These are phyloP conservation scores for Sphyrna mokarran DNA, from an alignment of 2,113 vertebrate genomes.

Conservation along the genomic window DNA sequence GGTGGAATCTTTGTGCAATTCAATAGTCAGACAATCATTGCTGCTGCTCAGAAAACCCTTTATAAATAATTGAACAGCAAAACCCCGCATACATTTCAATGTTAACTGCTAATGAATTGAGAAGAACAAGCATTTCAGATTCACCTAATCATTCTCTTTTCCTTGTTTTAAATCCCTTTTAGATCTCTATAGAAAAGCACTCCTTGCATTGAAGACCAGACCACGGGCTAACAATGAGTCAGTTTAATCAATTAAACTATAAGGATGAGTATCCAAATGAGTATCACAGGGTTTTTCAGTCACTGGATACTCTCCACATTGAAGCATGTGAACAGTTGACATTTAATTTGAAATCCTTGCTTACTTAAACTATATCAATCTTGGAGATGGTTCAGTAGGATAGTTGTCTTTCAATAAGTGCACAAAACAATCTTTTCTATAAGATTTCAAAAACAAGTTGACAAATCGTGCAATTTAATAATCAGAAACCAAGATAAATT, in stretches of 20 bases:
- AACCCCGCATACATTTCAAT: no score
- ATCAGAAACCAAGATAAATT: not conserved
- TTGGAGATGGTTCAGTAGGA: not conserved
- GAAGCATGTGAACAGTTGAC: not conserved
- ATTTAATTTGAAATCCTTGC: not conserved
- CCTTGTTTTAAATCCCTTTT: not conserved
- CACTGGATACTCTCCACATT: not conserved
- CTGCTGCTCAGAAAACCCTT: no score
- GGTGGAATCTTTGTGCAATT: no score
- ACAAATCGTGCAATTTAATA: not conserved
- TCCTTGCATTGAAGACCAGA: slow-evolving; percentile 29
- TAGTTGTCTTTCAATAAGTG: not conserved
- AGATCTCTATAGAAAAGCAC: slow-evolving; percentile 35
- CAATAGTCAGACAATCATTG: not conserved
- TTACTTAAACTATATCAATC: not conserved
- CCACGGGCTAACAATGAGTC: not conserved
- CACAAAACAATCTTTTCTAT: not conserved
- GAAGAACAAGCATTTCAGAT: not conserved
- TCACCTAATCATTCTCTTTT: not conserved
- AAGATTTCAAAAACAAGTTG: not conserved
- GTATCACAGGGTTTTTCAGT: not conserved
- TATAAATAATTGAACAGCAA: not conserved
- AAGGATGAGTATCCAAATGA: not conserved
- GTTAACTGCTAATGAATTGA: not conserved
- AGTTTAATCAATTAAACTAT: not conserved